Base-by-base conservation (phyloP, 2,797 vertebrate species). In the Acanthornis magna region DNA sequence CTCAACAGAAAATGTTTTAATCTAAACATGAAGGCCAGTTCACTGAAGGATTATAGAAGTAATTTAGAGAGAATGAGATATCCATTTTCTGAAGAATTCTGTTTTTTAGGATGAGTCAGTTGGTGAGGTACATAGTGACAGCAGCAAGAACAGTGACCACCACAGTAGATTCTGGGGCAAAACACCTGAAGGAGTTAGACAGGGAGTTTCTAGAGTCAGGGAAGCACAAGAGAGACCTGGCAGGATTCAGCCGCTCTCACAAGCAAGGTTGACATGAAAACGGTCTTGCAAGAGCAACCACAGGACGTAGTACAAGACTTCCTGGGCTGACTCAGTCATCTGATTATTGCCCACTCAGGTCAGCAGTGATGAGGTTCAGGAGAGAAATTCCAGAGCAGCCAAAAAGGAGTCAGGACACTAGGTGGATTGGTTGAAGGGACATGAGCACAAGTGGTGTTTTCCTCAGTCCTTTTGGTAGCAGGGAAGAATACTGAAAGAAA, bases 251-350 rank as follows among this genome's bases (percentile, higher is more conserved):
- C 29, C 53, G 14, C 10, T 26, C 16, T 60, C 38, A 47, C 29
- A 13, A 53, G 47, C 14, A 30, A 73, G 25, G n/a, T 9, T 80
- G n/a, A 34, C 7, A 22, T 30, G 16, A 51, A 3, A 4, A 45
- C 1, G 0, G 9, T 40, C 25, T 53, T 80, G 11, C 16, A n/a
- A 45, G 60, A 73, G 38, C 16, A 65, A 25, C 13, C 0, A 0
- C 9, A 5, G n/a, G 11, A n/a, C 3, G 45, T 11, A 29, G 40
- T 15, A 42, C 40, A 16, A 42, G 40, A 42, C 40, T 42, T 42
- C 40, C 40, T 42, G 40, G 40, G 30, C 47, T 60, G 25, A 66
- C 53, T 73, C n/a, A 51, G 16, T 10, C 23, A 10, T 50, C 19
- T 65, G 19, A 34, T 53, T 26, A 30, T n/a, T 40, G 34, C 3